phyloP scores from a whole-genome alignment of 2,888 invertebrate species.

The Ormyrus thymus region DNA sequence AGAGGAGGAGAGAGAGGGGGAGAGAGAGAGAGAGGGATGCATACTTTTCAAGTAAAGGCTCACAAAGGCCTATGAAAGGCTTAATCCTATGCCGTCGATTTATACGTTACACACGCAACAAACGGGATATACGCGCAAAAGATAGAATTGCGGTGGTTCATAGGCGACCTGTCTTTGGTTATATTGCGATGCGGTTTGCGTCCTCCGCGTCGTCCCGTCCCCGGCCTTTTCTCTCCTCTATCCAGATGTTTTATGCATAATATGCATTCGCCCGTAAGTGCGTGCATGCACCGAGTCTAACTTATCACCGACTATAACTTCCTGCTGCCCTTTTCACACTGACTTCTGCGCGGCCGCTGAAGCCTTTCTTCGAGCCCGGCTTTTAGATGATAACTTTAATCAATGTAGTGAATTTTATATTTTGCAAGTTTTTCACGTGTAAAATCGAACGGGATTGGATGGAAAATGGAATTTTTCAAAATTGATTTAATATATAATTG shows the following conservation, averaged over 20 bases:
- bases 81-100: slow-evolving; percentile 64
- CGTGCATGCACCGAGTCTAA: slow-evolving; percentile 20
- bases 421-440: too few species aligned
- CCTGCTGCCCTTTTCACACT: slow-evolving; percentile 19
- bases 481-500: too few species aligned
- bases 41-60: slow-evolving; percentile 54
- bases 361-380: too few species aligned
- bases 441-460: too few species aligned
- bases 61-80: slow-evolving; percentile 63
- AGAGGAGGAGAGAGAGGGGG: neutral
- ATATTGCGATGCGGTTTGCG: slow-evolving; percentile 66
- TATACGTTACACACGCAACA: slow-evolving; percentile 56
- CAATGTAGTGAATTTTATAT: too few species aligned
- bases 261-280: slow-evolving; percentile 42
- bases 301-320: slow-evolving; percentile 36
- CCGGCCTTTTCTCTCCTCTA: slow-evolving; percentile 29
- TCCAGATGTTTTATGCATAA: slow-evolving; percentile 53
- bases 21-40: slow-evolving; percentile 29
- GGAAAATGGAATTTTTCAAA: too few species aligned
- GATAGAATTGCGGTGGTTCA: slow-evolving; percentile 70
- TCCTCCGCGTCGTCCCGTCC: slow-evolving; percentile 52
- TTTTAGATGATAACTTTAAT: too few species aligned
- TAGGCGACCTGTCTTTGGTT: slow-evolving; percentile 64
- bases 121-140: slow-evolving; percentile 59
- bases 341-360: neutral